Base-by-base conservation (phyloP, 2,113 vertebrate species). In the Carassius auratus region DNA sequence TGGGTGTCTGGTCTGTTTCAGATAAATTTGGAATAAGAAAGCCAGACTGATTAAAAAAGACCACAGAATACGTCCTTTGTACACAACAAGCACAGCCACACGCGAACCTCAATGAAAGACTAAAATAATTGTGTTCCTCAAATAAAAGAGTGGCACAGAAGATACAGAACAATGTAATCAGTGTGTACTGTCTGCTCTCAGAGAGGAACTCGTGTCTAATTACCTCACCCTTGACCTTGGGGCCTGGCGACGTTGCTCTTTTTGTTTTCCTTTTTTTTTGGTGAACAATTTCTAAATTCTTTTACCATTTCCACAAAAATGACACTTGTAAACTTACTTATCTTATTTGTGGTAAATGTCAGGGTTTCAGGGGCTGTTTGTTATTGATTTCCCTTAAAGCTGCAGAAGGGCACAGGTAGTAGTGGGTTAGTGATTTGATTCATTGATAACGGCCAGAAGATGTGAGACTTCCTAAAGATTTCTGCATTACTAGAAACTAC, bases 141-240 rank as follows among this genome's bases (percentile, higher is more conserved):
- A 86, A 90, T 85, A 81, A 88, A 85, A 77, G 61, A 79, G 62
- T 81, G 62, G 13, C 84, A 77, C 83, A 50, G 76, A 88, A 78
- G 68, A 89, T 87, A 90, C 89, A 86, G 93, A 92, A 91, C 68
- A 81, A 89, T 88, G 85, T 88, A 91, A 91, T 93, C 88, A 74
- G 73, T 75, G 87, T 84, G 61, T 77, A 21, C 76, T 87, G 85
- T 86, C 89, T 86, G 50, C 74, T 73, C 21, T 48, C 48, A 78
- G 76, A 86, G 59, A 89, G 85, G 86, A 86, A 86, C 87, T 92
- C 82, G 86, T 87, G 86, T 90, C 89, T 92, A 93, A 93, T 94
- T 92, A 92, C 90, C 80, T 82, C 85, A 90, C 89, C 91, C 91
- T 78, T 91, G 91, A 92, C 91, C 92, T 89, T 81, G 21, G 3